Conservation (phyloP, 2,888 invertebrate species). For the Drosophila austrosaltans region DNA sequence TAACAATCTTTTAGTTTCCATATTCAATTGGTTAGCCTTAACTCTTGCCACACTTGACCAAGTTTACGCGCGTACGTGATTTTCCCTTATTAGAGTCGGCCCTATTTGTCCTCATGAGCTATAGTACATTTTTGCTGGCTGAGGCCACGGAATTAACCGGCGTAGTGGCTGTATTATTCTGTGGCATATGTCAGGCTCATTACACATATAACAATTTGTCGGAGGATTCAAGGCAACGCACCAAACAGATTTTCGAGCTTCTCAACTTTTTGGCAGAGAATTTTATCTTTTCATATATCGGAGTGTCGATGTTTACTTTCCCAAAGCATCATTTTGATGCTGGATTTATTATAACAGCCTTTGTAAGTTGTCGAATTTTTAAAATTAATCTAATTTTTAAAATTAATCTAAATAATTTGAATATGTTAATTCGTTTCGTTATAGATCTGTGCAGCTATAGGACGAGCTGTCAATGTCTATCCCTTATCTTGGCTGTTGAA, state of each 20-base stretch:
- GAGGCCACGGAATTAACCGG: constrained; percentile 98
- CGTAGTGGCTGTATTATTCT: constrained; percentile 98
- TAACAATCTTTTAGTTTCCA: not conserved
- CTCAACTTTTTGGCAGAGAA: constrained; percentile 98
- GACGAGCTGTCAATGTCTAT: constrained; percentile 97
- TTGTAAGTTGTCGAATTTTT: constrained; percentile 86
- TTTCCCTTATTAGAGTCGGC: constrained; percentile 98
- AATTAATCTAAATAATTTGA: not conserved
- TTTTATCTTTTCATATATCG: constrained; percentile 99
- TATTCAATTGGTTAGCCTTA: constrained; percentile 65
- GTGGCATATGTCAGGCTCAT: constrained; percentile 99
- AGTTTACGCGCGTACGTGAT: constrained; percentile 96
- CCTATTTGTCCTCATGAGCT: constrained; percentile 98
- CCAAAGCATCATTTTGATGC: constrained; percentile 97
- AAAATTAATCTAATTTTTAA: too few species aligned
- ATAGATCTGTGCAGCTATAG: constrained; percentile 94
- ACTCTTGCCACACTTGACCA: constrained; percentile 89
- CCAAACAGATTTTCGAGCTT: constrained; percentile 96
- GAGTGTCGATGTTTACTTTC: constrained; percentile 99
- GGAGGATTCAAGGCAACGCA: constrained; percentile 92
- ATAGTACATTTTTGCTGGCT: constrained; percentile 97
- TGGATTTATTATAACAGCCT: constrained; percentile 95
- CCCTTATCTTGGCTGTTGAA: constrained; percentile 96
- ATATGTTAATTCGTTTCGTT: constrained; percentile 15
- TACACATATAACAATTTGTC: constrained; percentile 99